These are phyloP conservation scores for Candidula unifasciata DNA, from an alignment of 2,888 invertebrate genomes.

Conservation along the genomic window DNA sequence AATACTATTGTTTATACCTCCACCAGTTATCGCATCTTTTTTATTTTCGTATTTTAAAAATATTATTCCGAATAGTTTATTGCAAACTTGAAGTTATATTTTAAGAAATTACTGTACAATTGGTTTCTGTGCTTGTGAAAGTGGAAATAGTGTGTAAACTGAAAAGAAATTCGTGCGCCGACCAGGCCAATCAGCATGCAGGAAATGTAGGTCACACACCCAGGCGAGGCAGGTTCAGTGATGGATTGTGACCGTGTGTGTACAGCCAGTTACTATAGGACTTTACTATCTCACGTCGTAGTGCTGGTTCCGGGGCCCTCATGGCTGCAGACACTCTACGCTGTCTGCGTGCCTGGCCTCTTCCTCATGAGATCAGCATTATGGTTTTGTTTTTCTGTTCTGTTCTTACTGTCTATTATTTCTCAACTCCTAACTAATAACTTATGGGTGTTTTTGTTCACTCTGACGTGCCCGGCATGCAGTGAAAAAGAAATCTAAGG, in stretches of 20 bases:
- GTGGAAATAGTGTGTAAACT: constrained; percentile 41
- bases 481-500: too few relatives aligned
- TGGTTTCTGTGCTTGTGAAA: background rate
- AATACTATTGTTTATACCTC: background rate
- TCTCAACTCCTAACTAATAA: too few relatives aligned
- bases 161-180: constrained; percentile 39
- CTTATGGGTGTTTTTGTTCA: too few relatives aligned
- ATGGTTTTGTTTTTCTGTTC: too few relatives aligned
- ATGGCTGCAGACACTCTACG: constrained; percentile 36
- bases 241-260: constrained; percentile 52
- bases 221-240: constrained; percentile 36
- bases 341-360: constrained; percentile 2
- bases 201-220: constrained; percentile 55
- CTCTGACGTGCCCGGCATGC: too few relatives aligned
- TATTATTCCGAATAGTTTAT: background rate
- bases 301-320: constrained; percentile 54
- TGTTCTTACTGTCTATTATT: too few relatives aligned
- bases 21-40: background rate
- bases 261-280: constrained; percentile 63
- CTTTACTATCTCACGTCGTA: constrained; percentile 55
- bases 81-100: background rate
- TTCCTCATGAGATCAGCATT: constrained; percentile 42
- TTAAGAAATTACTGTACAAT: background rate
- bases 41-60: background rate
- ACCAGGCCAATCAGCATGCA: constrained; percentile 54